Conservation (phyloP, 2,113 vertebrate species). For the Parus major region DNA sequence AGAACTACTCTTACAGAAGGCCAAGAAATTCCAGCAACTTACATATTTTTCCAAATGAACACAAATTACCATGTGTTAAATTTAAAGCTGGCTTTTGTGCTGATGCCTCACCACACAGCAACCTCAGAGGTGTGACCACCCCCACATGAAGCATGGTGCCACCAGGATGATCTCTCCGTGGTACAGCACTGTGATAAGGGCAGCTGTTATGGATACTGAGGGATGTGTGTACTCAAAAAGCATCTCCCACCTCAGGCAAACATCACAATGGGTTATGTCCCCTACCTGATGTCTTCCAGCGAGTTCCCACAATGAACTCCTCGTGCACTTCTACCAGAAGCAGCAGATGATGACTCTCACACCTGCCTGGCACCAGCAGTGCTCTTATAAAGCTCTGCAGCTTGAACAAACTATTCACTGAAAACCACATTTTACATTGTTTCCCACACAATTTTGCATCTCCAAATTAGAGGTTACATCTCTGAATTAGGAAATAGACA, state of each 20-base stretch:
- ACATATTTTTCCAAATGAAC: neutral
- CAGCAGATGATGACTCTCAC: fast-evolving
- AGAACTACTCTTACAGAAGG: neutral
- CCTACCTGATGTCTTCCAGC: neutral
- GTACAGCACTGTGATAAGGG: fast-evolving
- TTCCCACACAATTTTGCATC: neutral
- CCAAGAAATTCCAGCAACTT: neutral
- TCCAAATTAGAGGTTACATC: neutral
- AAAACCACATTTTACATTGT: neutral
- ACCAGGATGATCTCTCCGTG: fast-evolving
- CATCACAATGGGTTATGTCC: neutral
- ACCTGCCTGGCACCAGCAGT: neutral
- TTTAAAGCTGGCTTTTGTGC: neutral
- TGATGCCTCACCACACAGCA: neutral
- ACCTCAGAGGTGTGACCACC: neutral
- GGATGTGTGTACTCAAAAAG: neutral
- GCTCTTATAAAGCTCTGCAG: neutral
- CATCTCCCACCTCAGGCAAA: neutral
- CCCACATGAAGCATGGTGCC: fast-evolving
- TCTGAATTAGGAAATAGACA: neutral
- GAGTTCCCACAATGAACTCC: neutral
- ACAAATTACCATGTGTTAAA: neutral
- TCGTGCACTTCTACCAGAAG: neutral
- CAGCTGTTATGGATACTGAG: neutral
- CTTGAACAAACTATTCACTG: neutral